Percentiles rank a stretch among this genome's conserved stretches.
Conservation (phyloP, 1,140 invertebrate genomes). For the Drosophila tani region DNA sequence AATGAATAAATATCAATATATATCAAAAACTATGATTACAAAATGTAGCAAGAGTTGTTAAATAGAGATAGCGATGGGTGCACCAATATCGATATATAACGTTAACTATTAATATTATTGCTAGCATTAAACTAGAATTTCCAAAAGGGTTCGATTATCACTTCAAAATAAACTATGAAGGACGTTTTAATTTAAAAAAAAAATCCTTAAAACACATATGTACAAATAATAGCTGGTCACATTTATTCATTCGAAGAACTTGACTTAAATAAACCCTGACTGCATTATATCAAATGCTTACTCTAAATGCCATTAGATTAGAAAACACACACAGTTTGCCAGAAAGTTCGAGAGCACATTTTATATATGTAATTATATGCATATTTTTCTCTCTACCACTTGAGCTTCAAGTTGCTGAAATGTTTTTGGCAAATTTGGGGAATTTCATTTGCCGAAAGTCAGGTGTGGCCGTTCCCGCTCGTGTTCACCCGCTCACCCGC, state of each 20-base stretch:
- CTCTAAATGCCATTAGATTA: conserved; percentile 17
- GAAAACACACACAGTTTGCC: not conserved
- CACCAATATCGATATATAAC: no score
- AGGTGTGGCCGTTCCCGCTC: conserved; percentile 25
- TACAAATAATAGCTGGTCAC: not conserved
- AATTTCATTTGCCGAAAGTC: conserved; percentile 61
- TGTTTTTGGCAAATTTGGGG: conserved; percentile 56
- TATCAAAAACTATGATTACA: no score
- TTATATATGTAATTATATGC: conserved; percentile 16
- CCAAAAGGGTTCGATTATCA: no score
- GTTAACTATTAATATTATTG: no score
- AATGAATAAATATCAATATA: no score
- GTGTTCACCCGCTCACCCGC: not conserved
- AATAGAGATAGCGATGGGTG: no score
- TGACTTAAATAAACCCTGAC: conserved; percentile 3
- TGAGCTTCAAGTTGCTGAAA: conserved; percentile 47
- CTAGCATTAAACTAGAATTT: no score
- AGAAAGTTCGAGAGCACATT: conserved; percentile 1
- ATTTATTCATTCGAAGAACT: not conserved
- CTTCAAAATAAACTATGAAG: no score
- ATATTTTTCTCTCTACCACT: conserved; percentile 19
- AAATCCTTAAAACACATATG: not conserved
- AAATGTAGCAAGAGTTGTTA: no score
- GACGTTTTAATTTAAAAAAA: no score
- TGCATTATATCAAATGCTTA: conserved; percentile 6